These are phyloP conservation scores for Poeciliopsis turneri DNA, from an alignment of 2,797 vertebrate species.

Conservation along the genomic window DNA sequence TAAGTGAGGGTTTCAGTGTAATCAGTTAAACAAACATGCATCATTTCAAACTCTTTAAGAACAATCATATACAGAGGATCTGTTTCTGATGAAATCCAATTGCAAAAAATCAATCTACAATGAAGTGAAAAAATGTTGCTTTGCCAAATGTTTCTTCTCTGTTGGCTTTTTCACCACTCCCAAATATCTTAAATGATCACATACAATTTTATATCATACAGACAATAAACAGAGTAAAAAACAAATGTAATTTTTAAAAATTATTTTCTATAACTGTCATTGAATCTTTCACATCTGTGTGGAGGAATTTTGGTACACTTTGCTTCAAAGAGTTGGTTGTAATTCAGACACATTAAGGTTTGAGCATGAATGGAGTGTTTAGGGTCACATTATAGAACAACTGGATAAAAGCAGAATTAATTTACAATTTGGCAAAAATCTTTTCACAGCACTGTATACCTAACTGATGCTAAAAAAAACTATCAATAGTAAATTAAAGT, in stretches of 20 bases:
- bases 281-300: neutral
- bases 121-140: neutral
- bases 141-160: neutral
- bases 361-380: neutral
- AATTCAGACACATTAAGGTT: neutral
- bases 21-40: conserved; percentile 11
- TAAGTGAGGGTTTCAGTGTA: conserved; percentile 12
- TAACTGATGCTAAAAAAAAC: no score
- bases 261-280: neutral
- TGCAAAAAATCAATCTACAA: conserved; percentile 52
- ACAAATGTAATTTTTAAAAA: neutral
- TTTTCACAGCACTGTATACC: neutral
- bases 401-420: neutral
- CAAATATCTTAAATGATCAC: neutral
- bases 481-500: neutral
- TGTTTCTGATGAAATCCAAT: conserved; percentile 42
- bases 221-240: neutral
- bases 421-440: neutral
- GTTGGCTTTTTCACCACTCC: neutral
- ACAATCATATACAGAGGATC: conserved; percentile 16
- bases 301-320: neutral
- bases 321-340: neutral
- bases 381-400: neutral
- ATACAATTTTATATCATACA: neutral
- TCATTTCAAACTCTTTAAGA: conserved; percentile 5